Percentiles rank a stretch among this genome's conserved stretches.
phyloP scores from a whole-genome alignment of 2,113 vertebrate genomes.

The Ciconia stormi region DNA sequence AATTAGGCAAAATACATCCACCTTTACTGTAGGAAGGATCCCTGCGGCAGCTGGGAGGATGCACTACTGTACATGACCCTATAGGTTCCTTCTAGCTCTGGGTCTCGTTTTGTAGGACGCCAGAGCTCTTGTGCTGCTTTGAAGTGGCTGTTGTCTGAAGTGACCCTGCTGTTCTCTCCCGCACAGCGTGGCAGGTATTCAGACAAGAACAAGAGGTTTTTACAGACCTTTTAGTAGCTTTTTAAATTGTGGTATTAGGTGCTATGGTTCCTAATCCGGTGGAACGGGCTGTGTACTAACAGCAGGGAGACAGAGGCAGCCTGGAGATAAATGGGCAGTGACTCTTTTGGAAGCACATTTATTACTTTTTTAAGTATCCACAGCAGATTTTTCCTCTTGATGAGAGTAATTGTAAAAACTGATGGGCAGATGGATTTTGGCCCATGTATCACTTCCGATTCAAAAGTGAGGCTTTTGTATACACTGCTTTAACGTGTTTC shows the following conservation, averaged over 20 bases:
- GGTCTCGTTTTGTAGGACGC: rapidly evolving
- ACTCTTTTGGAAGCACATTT: conserved; percentile 18
- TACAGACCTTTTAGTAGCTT: not conserved
- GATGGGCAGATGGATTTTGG: not conserved
- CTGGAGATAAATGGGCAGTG: not conserved
- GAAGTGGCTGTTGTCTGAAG: not conserved
- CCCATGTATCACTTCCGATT: not conserved
- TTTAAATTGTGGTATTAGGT: rapidly evolving
- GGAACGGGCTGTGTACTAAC: not conserved
- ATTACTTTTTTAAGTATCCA: not conserved
- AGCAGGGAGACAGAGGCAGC: not conserved
- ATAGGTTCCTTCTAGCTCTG: not conserved
- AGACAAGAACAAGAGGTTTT: not conserved
- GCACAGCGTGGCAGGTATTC: rapidly evolving
- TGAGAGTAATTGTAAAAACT: not conserved
- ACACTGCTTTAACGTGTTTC: conserved; percentile 55
- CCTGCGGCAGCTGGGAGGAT: not conserved
- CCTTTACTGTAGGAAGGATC: not conserved
- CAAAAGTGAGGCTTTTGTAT: conserved; percentile 46
- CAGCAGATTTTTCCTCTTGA: not conserved
- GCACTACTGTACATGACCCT: not conserved
- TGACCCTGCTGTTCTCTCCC: not conserved
- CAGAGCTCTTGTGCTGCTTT: not conserved
- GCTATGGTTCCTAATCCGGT: not conserved
- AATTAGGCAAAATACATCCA: not conserved